Evolutionary conservation across 2,113 vertebrate genomes (phyloP), one percentile per base, ranked within the genome.

Genomic region (Oreochromis niloticus): DNA sequence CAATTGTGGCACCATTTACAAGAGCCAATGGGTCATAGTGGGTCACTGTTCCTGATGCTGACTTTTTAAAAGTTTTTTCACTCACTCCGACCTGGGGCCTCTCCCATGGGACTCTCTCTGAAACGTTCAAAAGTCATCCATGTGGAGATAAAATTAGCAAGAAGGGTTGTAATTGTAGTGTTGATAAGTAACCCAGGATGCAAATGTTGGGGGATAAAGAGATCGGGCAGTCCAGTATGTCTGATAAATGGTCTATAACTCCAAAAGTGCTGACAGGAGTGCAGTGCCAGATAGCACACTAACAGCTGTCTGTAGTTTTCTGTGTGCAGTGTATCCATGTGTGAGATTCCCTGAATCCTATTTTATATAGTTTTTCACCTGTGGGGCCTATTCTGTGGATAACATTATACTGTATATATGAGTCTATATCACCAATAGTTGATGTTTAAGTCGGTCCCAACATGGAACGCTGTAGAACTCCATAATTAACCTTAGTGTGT

Each of bases 11-110:
- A 17, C 19, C 4, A 4, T 9, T n/a, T 5, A 2, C n/a, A 52
- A 52, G 4, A n/a, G 50, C 1, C 4, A 19, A 2, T 16, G n/a
- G 9, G n/a, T 55, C 52, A 22, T 55, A 55, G 10, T 55, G 10
- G 0, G 54, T 12, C 3, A 12, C 1, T 55, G 59, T 17, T 63
- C 32, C 9, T 1, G 0, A 11, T 63, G 59, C n/a, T 36, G 1
- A 63, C 59, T 54, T 52, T 50, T 43, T 52, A 24, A 24, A 24
- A 24, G 22, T 59, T 63, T 63, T 61, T 63, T 63, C 32, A 2
- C 30, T 63, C 16, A 36, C 59, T 63, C 59, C 1, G 2, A 36
- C 17, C 59, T n/a, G 59, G 59, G 11, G 10, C 6, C 34, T 17
- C 2, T 13, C 22, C 6, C 54, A 56, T 56, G 2, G 6, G n/a